Evolutionary conservation across 1,140 invertebrate species (phyloP), one percentile per base, ranked within the genome.

Genomic region (Heterodera carotae): DNA sequence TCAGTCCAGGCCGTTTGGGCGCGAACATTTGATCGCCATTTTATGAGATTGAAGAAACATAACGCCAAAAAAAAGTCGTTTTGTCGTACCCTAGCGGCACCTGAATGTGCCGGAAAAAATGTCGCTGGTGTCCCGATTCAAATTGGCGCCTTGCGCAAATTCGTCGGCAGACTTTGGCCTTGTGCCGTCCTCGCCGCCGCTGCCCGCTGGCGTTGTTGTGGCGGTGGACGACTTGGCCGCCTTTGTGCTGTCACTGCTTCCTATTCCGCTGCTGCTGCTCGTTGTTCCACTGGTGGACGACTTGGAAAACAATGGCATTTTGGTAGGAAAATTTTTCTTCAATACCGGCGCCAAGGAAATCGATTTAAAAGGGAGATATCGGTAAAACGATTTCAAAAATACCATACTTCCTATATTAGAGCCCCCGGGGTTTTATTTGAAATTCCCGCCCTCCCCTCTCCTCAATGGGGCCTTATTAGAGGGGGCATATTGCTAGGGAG

Each of bases 241-340:
- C 18, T 7, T 43, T 43, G 39, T 43, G 39, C 39, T 43, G 48
- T 22, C 48, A 56, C 48, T 56, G 48, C 48, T 56, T 18, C 48
- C 48, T 18, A 56, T 56, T 56, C 48, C 48, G 48, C 48, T 56
- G 39, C 48, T 56, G 48, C 18, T 56, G 15, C 15, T 56, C 12
- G 22, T 56, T 22, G 15, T 22, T 5, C 48, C 18, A 18, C 5
- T 56, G 48, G 48, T 56, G 48, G 48, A 56, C 48, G 48, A 56
- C 48, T 56, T 56, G 48, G 48, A 56, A 56, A 56, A 56, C 48
- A 56, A 56, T 56, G 48, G 48, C 48, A 56, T 56, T 56, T 56
- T n/a, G 39, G 39, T 56, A 0, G 12, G 22, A 4, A 12, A 56
- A 56, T 18, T 56, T 56, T 56, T 53, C 22, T n/a, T 56, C 15